These are phyloP conservation scores for Tromatobia lineatoria DNA, from an alignment of 2,888 invertebrate genomes.

Conservation along the genomic window DNA sequence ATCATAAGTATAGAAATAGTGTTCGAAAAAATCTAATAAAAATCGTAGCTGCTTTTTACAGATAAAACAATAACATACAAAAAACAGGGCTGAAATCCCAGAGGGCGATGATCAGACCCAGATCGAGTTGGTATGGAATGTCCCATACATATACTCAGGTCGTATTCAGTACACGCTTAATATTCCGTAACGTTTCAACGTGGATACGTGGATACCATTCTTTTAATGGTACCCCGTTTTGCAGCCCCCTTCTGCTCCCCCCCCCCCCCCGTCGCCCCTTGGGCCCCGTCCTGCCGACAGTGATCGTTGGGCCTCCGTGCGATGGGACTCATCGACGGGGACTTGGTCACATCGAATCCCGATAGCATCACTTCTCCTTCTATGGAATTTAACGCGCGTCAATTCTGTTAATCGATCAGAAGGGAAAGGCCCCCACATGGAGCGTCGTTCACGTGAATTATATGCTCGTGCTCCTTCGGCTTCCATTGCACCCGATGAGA, in stretches of 20 bases:
- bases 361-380: conserved; percentile 68
- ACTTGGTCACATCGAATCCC: conserved; percentile 45
- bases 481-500: conserved; percentile 27
- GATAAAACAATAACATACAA: no score
- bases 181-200: conserved; percentile 64
- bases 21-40: no score
- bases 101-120: no score
- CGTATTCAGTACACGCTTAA: conserved; percentile 58
- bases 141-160: conserved; percentile 18
- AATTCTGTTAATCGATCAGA: conserved; percentile 58
- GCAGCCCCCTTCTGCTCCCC: conserved; percentile 54
- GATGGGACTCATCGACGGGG: conserved; percentile 18
- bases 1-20: no score
- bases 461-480: conserved; percentile 1
- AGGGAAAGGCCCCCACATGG: conserved; percentile 3
- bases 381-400: conserved; percentile 55
- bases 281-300: not conserved
- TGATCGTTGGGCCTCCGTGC: conserved; percentile 31
- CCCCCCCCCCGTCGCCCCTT: conserved; percentile 56
- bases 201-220: conserved; percentile 39
- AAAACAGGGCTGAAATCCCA: no score
- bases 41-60: no score
- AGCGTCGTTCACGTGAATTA: conserved; percentile 35
- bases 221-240: conserved; percentile 44
- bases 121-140: no score